Conservation (phyloP, 2,113 vertebrate species). For the Uropsilus gracilis region DNA sequence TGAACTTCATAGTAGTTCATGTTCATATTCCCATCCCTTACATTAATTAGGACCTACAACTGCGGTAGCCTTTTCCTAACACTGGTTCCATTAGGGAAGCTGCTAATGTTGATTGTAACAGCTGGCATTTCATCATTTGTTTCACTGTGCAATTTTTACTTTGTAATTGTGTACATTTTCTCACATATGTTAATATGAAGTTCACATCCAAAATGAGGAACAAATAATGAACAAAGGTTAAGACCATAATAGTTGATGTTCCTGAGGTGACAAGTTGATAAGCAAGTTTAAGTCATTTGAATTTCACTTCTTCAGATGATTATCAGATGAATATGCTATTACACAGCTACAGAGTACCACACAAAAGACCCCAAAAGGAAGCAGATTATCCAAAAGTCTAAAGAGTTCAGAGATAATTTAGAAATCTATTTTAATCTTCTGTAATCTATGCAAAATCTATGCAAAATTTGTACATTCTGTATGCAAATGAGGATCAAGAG, state of each 20-base stretch:
- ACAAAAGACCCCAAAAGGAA: neutral
- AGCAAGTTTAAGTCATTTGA: neutral
- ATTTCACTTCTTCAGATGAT: neutral
- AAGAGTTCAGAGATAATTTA: neutral
- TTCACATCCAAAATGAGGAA: slow-evolving; percentile 16
- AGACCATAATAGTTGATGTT: slow-evolving; percentile 1
- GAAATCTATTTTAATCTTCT: neutral
- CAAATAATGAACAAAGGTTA: slow-evolving; percentile 34
- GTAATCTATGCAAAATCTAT: neutral
- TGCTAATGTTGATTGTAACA: slow-evolving; percentile 57
- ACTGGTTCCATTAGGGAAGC: neutral
- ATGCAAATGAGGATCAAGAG: neutral
- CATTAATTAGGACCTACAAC: slow-evolving; percentile 70
- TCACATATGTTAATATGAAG: slow-evolving; percentile 43
- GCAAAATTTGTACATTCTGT: neutral
- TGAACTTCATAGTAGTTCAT: neutral
- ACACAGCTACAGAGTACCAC: neutral
- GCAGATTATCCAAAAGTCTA: neutral
- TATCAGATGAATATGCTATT: neutral
- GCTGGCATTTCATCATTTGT: slow-evolving; percentile 71
- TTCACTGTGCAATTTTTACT: slow-evolving; percentile 66
- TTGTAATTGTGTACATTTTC: slow-evolving; percentile 54
- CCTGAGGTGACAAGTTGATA: neutral
- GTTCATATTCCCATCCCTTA: slow-evolving; percentile 10
- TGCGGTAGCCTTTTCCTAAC: neutral